Evolutionary conservation across 1,140 invertebrate genomes (phyloP), one percentile per base, ranked within the genome.

Genomic region (Drosophila saltans): DNA sequence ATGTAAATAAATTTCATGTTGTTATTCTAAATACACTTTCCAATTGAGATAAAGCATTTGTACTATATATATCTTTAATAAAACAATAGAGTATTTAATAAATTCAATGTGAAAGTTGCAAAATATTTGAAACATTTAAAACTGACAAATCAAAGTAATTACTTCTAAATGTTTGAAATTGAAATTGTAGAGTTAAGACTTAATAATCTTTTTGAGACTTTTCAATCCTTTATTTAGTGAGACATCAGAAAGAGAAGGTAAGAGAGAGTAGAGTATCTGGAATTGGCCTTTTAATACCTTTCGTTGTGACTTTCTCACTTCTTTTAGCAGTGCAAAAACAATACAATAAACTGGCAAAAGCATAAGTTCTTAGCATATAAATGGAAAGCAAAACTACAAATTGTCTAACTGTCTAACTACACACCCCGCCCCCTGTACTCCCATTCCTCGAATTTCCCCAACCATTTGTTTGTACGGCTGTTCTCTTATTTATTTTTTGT

Each of bases 341-440:
- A 85, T 72, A 81, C 82, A 81, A 85, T 85, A 85, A 85, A 86
- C 81, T 85, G 81, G 65, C 74, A 81, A 75, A 78, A 80, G 78
- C 74, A 85, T 84, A 84, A 84, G 81, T 78, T 84, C 80, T 55
- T 55, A 69, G 76, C 80, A 67, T 75, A 67, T 63, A 58, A n/a
- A 39, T 40, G 28, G n/a, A 48, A 16, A 7, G 10, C 8, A 21
- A 56, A 56, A 56, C 66, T 48, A 62, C 48, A 77, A 59, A 65
- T 62, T 65, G 40, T 69, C 52, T 40, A 40, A 45, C 24, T 24
- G 3, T 10, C 56, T 16, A 21, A 48, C 45, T 52, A 52, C 57
- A 36, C 1, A 36, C 33, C 33, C 33, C 33, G 4, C 33, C 33
- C 33, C 3, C 33, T 1, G 0, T 1, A 5, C 6, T 0, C 3